phyloP scores from a whole-genome alignment of 1,140 invertebrate species.

The Nasonia vitripennis region DNA sequence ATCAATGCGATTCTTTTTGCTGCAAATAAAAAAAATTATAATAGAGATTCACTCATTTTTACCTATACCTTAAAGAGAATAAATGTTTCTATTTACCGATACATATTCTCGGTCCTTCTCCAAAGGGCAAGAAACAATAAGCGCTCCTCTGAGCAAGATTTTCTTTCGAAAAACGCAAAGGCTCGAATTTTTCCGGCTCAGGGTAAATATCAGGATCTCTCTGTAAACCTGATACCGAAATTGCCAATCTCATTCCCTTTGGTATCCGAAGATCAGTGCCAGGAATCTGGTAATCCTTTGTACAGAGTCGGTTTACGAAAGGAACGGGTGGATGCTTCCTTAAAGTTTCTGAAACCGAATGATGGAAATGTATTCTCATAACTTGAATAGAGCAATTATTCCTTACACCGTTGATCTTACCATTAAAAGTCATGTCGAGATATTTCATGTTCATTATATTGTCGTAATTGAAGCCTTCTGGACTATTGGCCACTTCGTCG shows the following conservation, averaged over 20 bases:
- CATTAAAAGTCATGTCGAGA: constrained; percentile 64
- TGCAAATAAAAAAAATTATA: constrained; percentile 50
- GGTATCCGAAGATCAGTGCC: constrained; percentile 56
- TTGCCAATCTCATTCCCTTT: constrained; percentile 58
- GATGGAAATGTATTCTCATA: not conserved
- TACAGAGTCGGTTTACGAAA: constrained; percentile 66
- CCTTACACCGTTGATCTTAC: constrained; percentile 23
- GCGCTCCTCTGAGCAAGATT: constrained; percentile 67
- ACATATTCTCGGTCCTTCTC: constrained; percentile 77
- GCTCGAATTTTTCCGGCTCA: constrained; percentile 79
- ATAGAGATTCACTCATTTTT: not conserved
- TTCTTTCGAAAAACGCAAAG: constrained; percentile 76
- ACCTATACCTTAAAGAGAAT: not conserved
- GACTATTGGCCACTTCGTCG: constrained; percentile 44
- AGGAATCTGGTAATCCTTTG: constrained; percentile 68
- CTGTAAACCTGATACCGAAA: constrained; percentile 62
- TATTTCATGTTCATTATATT: constrained; percentile 68
- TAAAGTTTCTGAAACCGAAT: constrained; percentile 65
- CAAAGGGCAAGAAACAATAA: constrained; percentile 76
- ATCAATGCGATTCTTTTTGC: constrained; percentile 70
- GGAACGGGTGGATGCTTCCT: constrained; percentile 72
- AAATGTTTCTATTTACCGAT: constrained; percentile 66
- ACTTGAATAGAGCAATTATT: too few species aligned
- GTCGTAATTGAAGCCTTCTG: constrained; percentile 66
- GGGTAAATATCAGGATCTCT: constrained; percentile 74